phyloP scores from a whole-genome alignment of 2,797 vertebrate species.

The Cynopterus sphinx region DNA sequence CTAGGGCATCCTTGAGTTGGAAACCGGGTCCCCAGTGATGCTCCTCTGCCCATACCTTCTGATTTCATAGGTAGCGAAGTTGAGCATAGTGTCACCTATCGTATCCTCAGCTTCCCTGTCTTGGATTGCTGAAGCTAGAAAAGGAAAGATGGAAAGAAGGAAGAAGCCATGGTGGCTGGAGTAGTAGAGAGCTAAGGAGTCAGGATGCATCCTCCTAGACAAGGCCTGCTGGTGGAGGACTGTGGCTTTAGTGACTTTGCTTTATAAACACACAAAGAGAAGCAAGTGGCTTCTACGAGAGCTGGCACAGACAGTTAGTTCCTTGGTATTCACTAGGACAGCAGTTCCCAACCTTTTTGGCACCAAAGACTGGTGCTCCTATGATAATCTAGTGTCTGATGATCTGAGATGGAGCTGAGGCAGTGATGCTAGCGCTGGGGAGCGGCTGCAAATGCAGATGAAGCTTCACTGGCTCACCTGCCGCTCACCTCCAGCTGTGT shows the following conservation, averaged over 20 bases:
- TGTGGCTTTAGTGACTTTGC: not conserved
- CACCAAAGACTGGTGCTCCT: too few species aligned
- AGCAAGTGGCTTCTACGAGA: not conserved
- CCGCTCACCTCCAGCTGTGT: too few species aligned
- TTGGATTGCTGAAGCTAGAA: not conserved
- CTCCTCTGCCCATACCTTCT: not conserved
- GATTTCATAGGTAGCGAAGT: not conserved
- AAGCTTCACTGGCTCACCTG: too few species aligned
- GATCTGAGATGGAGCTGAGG: too few species aligned
- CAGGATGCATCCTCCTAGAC: not conserved
- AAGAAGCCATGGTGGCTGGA: not conserved
- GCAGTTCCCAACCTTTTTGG: too few species aligned
- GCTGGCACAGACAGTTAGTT: accelerated
- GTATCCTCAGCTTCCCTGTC: not conserved
- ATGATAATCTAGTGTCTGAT: too few species aligned
- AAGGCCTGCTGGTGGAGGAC: not conserved
- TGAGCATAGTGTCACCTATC: not conserved
- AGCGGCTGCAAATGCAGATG: too few species aligned
- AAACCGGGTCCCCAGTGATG: not conserved
- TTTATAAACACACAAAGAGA: not conserved
- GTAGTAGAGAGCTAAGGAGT: not conserved
- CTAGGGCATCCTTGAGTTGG: not conserved
- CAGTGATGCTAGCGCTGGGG: too few species aligned
- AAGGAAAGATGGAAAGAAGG: not conserved
- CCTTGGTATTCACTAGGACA: not conserved